Evolutionary conservation across 2,797 vertebrate genomes (phyloP).

Genomic region (Scyliorhinus canicula): DNA sequence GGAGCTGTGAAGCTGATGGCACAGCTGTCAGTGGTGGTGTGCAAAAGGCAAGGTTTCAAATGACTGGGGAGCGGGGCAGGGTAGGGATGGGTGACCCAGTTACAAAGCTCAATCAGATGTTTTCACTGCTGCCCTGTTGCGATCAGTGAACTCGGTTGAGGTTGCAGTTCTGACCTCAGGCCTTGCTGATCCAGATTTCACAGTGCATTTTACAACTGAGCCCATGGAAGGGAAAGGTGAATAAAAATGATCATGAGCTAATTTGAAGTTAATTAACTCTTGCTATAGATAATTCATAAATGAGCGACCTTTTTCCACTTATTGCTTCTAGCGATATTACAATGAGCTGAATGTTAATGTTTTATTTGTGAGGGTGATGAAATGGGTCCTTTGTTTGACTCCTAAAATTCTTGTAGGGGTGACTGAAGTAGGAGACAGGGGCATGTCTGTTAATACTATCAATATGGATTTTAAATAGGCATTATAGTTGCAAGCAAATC

Average conservation of each 20-base stretch:
- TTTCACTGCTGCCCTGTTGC: background rate
- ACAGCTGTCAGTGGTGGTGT: background rate
- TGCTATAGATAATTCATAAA: background rate
- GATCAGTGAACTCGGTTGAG: background rate
- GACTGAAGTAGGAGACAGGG: too few relatives aligned
- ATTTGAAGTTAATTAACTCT: background rate
- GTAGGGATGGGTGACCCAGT: background rate
- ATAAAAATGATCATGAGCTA: background rate
- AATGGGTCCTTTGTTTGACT: too few relatives aligned
- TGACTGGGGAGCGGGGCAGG: background rate
- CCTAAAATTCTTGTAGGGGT: too few relatives aligned
- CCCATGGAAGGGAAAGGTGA: background rate
- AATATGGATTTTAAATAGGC: too few relatives aligned
- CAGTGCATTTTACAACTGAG: background rate
- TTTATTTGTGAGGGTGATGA: background rate
- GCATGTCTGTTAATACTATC: too few relatives aligned
- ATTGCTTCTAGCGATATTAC: background rate
- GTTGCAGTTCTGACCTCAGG: background rate
- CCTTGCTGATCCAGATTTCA: background rate
- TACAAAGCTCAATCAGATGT: background rate
- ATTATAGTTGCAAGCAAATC: background rate
- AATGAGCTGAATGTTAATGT: background rate
- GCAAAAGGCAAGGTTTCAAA: background rate
- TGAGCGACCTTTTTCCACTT: background rate
- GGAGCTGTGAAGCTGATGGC: background rate